A percentile compares a stretch with the other conserved stretches of the same genome.
phyloP scores from a whole-genome alignment of 2,888 invertebrate genomes.

The Frankliniella fusca region DNA sequence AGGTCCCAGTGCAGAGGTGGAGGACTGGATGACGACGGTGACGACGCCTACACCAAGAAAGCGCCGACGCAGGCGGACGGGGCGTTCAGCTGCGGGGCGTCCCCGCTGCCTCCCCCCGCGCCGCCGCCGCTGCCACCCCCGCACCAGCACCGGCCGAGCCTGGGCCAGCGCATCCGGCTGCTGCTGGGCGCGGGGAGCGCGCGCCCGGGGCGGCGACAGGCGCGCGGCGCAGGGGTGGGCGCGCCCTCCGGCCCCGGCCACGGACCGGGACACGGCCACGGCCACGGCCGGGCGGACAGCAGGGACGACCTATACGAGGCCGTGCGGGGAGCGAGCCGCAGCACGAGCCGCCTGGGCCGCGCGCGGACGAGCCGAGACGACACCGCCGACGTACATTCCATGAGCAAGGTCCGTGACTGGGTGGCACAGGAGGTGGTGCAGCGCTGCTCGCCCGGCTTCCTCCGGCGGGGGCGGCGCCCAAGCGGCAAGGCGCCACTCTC shows the following conservation, averaged over 20 bases:
- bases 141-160: neutral
- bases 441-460: slow-evolving; percentile 63
- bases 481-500: neutral
- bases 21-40: neutral
- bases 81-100: neutral
- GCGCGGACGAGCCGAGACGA: slow-evolving; percentile 58
- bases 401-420: slow-evolving; percentile 83
- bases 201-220: neutral
- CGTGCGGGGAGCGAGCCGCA: slow-evolving; percentile 41
- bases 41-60: slow-evolving; percentile 32
- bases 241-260: neutral
- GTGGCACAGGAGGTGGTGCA: slow-evolving; percentile 74
- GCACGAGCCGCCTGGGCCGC: slow-evolving; percentile 51
- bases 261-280: slow-evolving; percentile 14
- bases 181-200: neutral
- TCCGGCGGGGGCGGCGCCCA: slow-evolving; percentile 40
- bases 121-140: neutral
- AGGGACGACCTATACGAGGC: slow-evolving; percentile 38
- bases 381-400: slow-evolving; percentile 76
- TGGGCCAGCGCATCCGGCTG: neutral
- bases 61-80: neutral
- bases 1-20: neutral
- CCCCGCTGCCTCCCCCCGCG: neutral
- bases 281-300: slow-evolving; percentile 8
- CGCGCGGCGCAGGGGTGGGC: neutral